phyloP scores from a whole-genome alignment of 2,113 vertebrate species.

The Chloebia gouldiae region DNA sequence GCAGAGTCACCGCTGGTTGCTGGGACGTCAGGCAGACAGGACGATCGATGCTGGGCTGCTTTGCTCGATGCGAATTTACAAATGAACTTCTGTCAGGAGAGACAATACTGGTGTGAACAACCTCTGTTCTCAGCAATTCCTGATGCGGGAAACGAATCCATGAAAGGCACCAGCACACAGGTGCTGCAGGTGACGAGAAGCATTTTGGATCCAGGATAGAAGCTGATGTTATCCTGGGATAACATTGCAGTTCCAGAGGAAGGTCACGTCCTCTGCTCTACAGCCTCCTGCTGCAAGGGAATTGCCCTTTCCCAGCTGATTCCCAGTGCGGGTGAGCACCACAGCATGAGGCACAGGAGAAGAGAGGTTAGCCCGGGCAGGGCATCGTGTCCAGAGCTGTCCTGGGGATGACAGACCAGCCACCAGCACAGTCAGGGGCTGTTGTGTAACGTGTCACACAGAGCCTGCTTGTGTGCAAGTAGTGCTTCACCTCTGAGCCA shows the following conservation, averaged over 20 bases:
- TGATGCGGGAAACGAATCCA: neutral
- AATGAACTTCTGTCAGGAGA: neutral
- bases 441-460: neutral
- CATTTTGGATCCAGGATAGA: neutral
- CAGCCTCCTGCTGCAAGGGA: neutral
- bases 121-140: neutral
- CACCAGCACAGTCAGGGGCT: neutral
- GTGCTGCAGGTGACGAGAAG: neutral
- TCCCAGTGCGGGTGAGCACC: neutral
- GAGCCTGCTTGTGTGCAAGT: neutral
- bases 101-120: neutral
- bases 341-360: rapidly evolving
- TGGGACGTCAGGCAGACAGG: neutral
- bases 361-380: rapidly evolving
- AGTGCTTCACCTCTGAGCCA: neutral
- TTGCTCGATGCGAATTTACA: neutral
- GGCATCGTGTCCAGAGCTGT: neutral
- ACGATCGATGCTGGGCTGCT: neutral
- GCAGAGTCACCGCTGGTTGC: neutral
- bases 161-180: neutral
- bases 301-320: neutral
- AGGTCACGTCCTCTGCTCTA: neutral
- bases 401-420: neutral
- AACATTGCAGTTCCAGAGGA: neutral
- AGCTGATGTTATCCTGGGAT: neutral